These are phyloP conservation scores for Coptotermes formosanus DNA, from an alignment of 1,140 invertebrate genomes.

Conservation along the genomic window DNA sequence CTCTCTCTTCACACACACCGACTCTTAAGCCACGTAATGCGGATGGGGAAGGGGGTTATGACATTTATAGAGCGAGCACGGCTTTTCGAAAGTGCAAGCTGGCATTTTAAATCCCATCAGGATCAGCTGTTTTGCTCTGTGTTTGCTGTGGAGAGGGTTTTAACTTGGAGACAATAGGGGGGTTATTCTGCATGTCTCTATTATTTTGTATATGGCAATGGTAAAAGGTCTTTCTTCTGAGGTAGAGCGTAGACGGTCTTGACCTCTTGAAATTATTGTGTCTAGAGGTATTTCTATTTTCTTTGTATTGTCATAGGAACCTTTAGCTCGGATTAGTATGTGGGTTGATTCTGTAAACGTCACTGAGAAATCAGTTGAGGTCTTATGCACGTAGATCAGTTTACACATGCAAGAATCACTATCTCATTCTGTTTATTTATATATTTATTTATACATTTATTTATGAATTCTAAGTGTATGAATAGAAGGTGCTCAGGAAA, in stretches of 20 bases:
- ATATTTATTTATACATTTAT: too few species aligned
- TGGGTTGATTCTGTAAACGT: too few species aligned
- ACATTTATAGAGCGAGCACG: conserved; percentile 12
- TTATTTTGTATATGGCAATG: neutral
- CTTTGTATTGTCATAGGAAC: neutral
- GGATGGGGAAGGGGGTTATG: neutral
- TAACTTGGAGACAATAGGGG: conserved; percentile 8
- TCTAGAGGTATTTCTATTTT: neutral
- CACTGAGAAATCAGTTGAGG: too few species aligned
- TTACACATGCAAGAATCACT: too few species aligned
- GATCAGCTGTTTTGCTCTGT: conserved; percentile 14
- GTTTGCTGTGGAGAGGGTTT: neutral
- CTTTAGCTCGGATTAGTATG: neutral
- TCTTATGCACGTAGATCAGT: too few species aligned
- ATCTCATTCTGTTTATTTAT: too few species aligned
- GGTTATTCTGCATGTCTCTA: neutral
- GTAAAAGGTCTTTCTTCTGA: neutral
- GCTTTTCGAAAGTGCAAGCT: conserved; percentile 11
- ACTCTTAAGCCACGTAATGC: neutral
- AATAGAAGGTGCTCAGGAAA: too few species aligned
- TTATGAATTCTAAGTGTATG: too few species aligned
- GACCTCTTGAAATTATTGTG: neutral
- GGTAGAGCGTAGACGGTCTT: neutral
- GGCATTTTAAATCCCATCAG: conserved; percentile 6
- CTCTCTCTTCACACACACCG: conserved; percentile 2